Evolutionary conservation across 2,797 vertebrate genomes (phyloP), one percentile per base, ranked within the genome.

Genomic region (Myotis vivesi): DNA sequence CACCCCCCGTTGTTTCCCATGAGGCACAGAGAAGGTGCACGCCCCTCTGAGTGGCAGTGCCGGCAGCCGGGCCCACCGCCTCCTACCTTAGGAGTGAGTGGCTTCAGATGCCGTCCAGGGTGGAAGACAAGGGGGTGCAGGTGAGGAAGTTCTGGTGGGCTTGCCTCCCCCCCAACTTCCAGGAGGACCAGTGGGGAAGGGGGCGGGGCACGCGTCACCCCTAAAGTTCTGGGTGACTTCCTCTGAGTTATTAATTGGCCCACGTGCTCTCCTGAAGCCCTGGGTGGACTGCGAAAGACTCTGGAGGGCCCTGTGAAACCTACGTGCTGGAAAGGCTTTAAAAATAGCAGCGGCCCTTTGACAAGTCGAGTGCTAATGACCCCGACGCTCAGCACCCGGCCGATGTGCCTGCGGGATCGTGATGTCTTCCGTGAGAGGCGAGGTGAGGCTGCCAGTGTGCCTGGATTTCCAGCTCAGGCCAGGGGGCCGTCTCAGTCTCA

Each of bases 261-360:
- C 68, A 2, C n/a, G 57, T 71, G 96, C 75, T 66, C 89, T 75
- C 88, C 38, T 30, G 22, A 49, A 68, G 57, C 25, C 1, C 87
- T 72, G 79, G 53, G 36, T 23, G 13, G 57, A 87, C 57, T 30
- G 64, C 51, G 64, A n/a, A 59, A 71, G 75, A 75, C 91, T 95
- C 77, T 93, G 90, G 94, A 92, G 90, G 89, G 82, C 92, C 95
- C 17, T 71, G 73, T 57, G 83, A 96, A 88, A n/a, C 17, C 38
- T 9, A 69, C 0, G 59, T 77, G 51, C 76, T 64, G 72, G 87
- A 71, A 91, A 38, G 92, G 57, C 75, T 95, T 77, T 92, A 88
- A 97, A 97, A 96, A 96, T 92, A 97, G 93, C 91, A 92, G 57
- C 23, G 16, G 19, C n/a, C 82, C 82, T 95, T 93, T 87, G 81